Evolutionary conservation across 2,888 invertebrate genomes (phyloP), one percentile per base, ranked within the genome.

Genomic region (Gnatocerus cornutus): DNA sequence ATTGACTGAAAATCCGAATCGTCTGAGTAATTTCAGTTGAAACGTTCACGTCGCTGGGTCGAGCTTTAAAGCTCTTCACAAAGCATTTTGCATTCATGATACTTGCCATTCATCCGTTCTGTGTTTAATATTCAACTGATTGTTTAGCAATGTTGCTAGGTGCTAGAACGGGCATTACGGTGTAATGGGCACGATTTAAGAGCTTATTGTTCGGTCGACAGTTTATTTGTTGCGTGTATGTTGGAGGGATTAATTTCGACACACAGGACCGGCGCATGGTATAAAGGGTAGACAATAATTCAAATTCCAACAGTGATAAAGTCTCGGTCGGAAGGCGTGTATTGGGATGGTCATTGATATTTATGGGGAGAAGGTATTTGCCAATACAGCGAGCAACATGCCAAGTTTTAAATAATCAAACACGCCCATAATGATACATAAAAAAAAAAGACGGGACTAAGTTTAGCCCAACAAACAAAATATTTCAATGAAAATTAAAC

Each of bases 71-170:
- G 71, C 70, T 70, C 21, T 58, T 64, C 73, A 75, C 73, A 73
- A 76, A 73, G 71, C 74, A 65, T 75, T 76, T 74, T 74, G 71
- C 73, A 75, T 76, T 74, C 75, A 71, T 73, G 76, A 73, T 74
- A 73, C 46, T 56, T 68, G 66, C 76, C 71, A 76, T 76, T 77
- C 74, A 76, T 74, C 74, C 74, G 67, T 70, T 67, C 59, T 48
- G 48, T 77, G 75, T 73, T 76, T 76, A 76, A 77, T 77, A 78
- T 76, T 78, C 77, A 64, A 69, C 67, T 74, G 77, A 78, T 78
- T 77, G 77, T 78, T 77, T 76, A 73, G 74, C 73, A 74, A 74
- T 74, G 70, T 77, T 66, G 72, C 73, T 61, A 71, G 74, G 64
- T 66, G 72, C 72, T 61, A 71, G 73, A 56, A 65, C 41, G 68